Base-by-base conservation (phyloP, 2,888 invertebrate species). In the Caenorhabditis afra region DNA sequence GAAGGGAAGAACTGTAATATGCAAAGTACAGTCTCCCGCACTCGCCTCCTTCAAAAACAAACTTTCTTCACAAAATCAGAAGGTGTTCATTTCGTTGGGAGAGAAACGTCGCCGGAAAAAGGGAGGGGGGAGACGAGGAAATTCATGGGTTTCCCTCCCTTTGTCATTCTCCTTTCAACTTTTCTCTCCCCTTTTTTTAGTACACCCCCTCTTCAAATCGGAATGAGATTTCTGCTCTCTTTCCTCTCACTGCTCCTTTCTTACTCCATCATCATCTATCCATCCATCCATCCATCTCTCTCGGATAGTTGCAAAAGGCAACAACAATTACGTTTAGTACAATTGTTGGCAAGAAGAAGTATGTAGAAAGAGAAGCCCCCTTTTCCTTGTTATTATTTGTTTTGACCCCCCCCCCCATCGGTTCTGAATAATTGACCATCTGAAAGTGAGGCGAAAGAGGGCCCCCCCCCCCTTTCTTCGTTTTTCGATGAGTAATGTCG, bases 1-100 rank as follows among this genome's bases (percentile, higher is more conserved):
- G 45, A 14, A 61, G 37, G 66, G 45, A 44, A 35, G 20, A 61
- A 70, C 70, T 61, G 70, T 70, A 70, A 70, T 70, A 70, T 70
- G 70, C 61, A 62, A 61, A 61, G 47, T 70, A 61, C 53, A 68
- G 53, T 61, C 49, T 22, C 20, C 22, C 39, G 8, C 20, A 14
- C 12, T 44, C 47, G 35, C 41, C 0, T 20, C 22, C 18, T 39
- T 37, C 23, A 7, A n/a, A n/a, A n/a, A n/a, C n/a, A n/a, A 16
- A 12, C 22, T n/a, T 3, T 11, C 44, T 47, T 10, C 11, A 23
- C 18, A 37, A 29, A 29, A 29, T 7, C 29, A 29, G 7, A 29
- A 29, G 29, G n/a, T n/a, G n/a, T n/a, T n/a, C n/a, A n/a, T n/a
- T n/a, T n/a, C n/a, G n/a, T n/a, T n/a, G n/a, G n/a, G n/a, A n/a